phyloP scores from a whole-genome alignment of 2,888 invertebrate genomes.

The Pachycephus smyrnensis region DNA sequence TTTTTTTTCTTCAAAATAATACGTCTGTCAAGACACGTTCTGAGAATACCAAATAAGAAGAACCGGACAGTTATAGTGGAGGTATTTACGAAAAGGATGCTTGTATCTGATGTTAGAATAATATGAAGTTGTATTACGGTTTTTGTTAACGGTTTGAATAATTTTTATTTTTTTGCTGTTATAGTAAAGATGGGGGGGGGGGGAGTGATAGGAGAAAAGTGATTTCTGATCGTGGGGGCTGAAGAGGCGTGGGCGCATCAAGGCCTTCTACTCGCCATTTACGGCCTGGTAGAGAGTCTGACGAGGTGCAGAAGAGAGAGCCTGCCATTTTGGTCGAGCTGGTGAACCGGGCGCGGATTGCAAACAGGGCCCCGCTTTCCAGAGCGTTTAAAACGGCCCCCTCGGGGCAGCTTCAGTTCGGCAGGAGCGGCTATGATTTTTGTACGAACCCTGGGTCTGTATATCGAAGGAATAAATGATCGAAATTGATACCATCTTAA shows the following conservation, averaged over 20 bases:
- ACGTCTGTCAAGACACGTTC: neutral
- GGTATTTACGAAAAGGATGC: neutral
- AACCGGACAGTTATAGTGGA: neutral
- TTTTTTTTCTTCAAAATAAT: neutral
- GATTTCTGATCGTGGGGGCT: constrained; percentile 6
- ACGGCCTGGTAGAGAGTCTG: constrained; percentile 42
- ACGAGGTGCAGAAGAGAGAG: constrained; percentile 6
- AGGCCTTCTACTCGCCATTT: constrained; percentile 62
- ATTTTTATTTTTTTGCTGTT: neutral
- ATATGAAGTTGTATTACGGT: neutral
- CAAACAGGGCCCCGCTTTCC: neutral
- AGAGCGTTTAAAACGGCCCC: neutral
- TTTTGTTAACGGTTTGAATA: neutral
- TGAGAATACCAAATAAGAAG: neutral
- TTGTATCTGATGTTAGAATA: neutral
- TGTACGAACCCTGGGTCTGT: neutral
- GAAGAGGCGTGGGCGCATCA: constrained; percentile 56
- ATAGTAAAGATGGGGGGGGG: neutral
- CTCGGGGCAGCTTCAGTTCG: neutral
- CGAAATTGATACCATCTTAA: neutral
- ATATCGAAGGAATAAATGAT: neutral
- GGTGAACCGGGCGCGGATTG: neutral
- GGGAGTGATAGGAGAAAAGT: neutral
- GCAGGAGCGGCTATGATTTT: neutral
- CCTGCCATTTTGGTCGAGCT: neutral